Evolutionary conservation across 2,888 invertebrate genomes (phyloP).

Genomic region (Tuberolachnus salignus): DNA sequence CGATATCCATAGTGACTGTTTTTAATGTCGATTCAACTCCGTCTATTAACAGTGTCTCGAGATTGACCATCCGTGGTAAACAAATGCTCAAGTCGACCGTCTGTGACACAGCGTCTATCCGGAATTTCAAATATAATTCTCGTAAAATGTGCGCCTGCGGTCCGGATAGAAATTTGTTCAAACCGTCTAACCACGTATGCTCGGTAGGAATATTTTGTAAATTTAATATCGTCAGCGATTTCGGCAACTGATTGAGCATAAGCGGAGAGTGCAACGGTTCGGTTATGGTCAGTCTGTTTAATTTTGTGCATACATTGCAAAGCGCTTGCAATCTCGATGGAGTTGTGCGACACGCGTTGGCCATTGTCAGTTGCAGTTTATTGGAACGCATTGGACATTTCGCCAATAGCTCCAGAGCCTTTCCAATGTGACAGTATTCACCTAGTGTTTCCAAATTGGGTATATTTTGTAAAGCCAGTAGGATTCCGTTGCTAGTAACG

Average conservation of each 20-base stretch:
- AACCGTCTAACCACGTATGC: slow-evolving; percentile 62
- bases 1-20: slow-evolving; percentile 59
- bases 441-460: slow-evolving; percentile 63
- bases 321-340: slow-evolving; percentile 62
- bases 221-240: slow-evolving; percentile 62
- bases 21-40: slow-evolving; percentile 60
- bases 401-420: slow-evolving; percentile 63
- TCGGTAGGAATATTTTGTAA: slow-evolving; percentile 62
- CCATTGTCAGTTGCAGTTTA: slow-evolving; percentile 62
- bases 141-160: slow-evolving; percentile 61
- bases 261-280: slow-evolving; percentile 63
- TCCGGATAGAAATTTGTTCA: slow-evolving; percentile 62
- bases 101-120: slow-evolving; percentile 61
- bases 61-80: slow-evolving; percentile 62
- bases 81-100: slow-evolving; percentile 62
- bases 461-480: slow-evolving; percentile 62
- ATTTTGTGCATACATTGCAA: slow-evolving; percentile 62
- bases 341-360: slow-evolving; percentile 62
- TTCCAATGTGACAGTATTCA: slow-evolving; percentile 63
- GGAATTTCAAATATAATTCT: slow-evolving; percentile 62
- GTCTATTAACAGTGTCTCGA: slow-evolving; percentile 62
- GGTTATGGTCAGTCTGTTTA: slow-evolving; percentile 62
- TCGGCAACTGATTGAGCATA: slow-evolving; percentile 62
- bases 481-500: slow-evolving; percentile 63
- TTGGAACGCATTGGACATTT: slow-evolving; percentile 58